Conservation (phyloP, 2,797 vertebrate species). For the Alauda arvensis region DNA sequence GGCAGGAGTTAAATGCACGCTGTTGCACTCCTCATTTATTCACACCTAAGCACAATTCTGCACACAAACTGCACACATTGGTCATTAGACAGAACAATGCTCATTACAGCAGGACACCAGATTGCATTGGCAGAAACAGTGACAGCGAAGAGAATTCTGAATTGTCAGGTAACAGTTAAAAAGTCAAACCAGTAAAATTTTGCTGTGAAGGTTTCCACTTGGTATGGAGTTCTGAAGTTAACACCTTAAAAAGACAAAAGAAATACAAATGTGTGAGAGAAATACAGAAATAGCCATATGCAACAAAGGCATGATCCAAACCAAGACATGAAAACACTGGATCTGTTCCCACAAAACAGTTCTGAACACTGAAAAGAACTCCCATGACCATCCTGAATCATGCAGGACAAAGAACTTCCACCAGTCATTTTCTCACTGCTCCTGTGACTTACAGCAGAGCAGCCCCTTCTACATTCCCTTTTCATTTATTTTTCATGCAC, state of each 20-base stretch:
- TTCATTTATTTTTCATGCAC: background rate
- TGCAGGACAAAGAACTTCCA: background rate
- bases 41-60: background rate
- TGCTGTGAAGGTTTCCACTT: background rate
- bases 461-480: background rate
- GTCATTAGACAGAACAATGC: background rate
- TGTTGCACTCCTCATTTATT: background rate
- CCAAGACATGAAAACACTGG: background rate
- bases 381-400: background rate
- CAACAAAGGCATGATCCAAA: background rate
- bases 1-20: background rate
- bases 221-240: background rate
- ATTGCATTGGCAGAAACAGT: background rate
- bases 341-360: background rate
- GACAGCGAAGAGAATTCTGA: background rate
- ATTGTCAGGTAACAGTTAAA: background rate
- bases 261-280: background rate
- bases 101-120: background rate
- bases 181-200: background rate
- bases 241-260: conserved; percentile 32
- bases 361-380: background rate
- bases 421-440: background rate
- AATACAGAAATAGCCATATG: background rate
- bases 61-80: accelerated
- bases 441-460: background rate